Base-by-base conservation (phyloP, 1,140 invertebrate species). In the Zaprionus nigranus region DNA sequence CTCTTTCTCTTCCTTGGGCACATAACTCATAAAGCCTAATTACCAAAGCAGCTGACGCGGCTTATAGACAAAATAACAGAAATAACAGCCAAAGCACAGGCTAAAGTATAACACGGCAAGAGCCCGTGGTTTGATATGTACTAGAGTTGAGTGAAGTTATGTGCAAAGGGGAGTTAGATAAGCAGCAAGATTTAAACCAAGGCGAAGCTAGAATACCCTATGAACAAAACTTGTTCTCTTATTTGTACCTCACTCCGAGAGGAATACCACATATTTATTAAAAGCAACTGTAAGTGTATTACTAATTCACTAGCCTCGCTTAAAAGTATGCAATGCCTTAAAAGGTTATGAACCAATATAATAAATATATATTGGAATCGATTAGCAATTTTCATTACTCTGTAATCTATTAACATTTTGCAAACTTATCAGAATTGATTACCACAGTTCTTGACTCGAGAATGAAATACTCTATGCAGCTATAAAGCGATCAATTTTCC, bases 11-110 rank as follows among this genome's bases (percentile, higher is more conserved):
- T 38, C 28, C 40, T 20, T 49, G 15, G 58, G 58, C 34, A 80
- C 73, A 87, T 83, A 87, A 81, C 81, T 90, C 85, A 84, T 88
- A 88, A 87, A 88, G 77, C 71, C 81, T 88, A 88, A 90, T 88
- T 90, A 88, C 85, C 56, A 58, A 69, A 88, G 84, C 85, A 88
- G 85, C 84, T 88, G 84, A 84, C 85, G 85, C 81, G 12, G 15
- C 68, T 59, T 78, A 70, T 81, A 81, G 75, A 70, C 81, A 75
- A 69, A 78, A 56, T 59, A 24, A 22, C 51, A 46, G 34, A 61
- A 34, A 34, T 17, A 38, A 26, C 9, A 26, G 24, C 20, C 9
- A 59, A 17, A 36, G 43, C 22, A 40, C 22, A 43, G 17, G 2
- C 38, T 12, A 9, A 20, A 20, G 34, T 20, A n/a, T 9, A n/a